Base-by-base conservation (phyloP, 2,888 invertebrate genomes). In the Philhelius pedissequus region DNA sequence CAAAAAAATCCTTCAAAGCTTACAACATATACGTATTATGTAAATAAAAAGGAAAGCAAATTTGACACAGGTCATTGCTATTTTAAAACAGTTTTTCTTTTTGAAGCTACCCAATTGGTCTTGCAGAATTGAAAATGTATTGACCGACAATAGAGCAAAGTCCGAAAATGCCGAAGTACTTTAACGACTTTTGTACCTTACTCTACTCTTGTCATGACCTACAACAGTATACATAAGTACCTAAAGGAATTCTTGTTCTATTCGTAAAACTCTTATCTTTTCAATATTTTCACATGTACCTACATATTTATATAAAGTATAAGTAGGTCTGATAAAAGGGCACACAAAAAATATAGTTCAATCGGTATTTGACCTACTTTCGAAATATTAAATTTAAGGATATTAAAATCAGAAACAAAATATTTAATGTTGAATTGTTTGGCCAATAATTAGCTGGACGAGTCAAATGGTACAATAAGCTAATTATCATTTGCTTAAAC, bases 231-330 rank as follows among this genome's bases (percentile, higher is more conserved):
- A 45, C n/a, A n/a, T n/a, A n/a, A n/a, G n/a, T n/a, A n/a, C n/a
- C 4, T 18, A 25, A 48, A 22, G 22, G 13, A 25, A 25, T 48
- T 48, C 5, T 32, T 56, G 32, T 27, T 30, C 18, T 6, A 15
- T 20, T 35, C 20, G 13, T 4, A 64, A 77, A 70, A 27, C 30
- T 22, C 52, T 64, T 56, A 70, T 64, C 70, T 77, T 70, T 70
- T 64, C 78, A 78, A 78, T 78, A 71, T 70, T 71, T 62, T 64
- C 64, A 35, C 45, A 48, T 30, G 27, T 22, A 3, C 2, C n/a
- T n/a, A n/a, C n/a, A n/a, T n/a, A n/a, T n/a, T n/a, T n/a, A n/a
- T n/a, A n/a, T n/a, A n/a, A n/a, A n/a, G n/a, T n/a, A n/a, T n/a
- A n/a, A 15, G 6, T 22, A 22, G 45, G 45, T 38, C 4, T 6